These are phyloP conservation scores for Drosophila guanche DNA, from an alignment of 1,140 invertebrate genomes.

Conservation along the genomic window DNA sequence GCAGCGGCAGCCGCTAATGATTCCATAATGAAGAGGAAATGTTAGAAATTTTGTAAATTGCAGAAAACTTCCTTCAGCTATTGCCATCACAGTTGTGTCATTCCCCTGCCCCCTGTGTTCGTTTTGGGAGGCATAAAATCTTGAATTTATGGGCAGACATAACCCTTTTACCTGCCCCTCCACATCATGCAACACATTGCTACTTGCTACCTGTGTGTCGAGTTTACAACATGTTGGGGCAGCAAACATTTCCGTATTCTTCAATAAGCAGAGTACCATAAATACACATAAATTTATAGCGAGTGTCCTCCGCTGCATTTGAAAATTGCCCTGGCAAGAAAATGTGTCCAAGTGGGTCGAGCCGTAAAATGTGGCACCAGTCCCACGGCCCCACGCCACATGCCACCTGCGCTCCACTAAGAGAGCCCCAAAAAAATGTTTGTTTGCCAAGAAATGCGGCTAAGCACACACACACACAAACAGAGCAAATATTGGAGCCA, in stretches of 20 bases:
- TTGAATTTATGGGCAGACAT: conserved; percentile 36
- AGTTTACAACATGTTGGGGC: conserved; percentile 47
- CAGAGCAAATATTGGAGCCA: conserved; percentile 58
- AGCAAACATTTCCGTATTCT: conserved; percentile 39
- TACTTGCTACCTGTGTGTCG: conserved; percentile 16
- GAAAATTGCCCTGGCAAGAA: conserved; percentile 70
- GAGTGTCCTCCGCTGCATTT: conserved; percentile 67
- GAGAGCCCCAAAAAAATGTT: conserved; percentile 29
- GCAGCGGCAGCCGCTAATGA: conserved; percentile 37
- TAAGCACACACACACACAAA: conserved; percentile 29
- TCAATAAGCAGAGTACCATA: conserved; percentile 73
- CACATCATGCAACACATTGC: neutral
- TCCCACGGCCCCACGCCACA: neutral
- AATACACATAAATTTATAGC: conserved; percentile 74
- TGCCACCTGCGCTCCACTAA: conserved; percentile 56
- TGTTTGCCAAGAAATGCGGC: conserved; percentile 71
- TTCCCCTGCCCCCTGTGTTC: neutral
- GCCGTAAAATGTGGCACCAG: conserved; percentile 54
- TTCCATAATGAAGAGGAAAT: conserved; percentile 37
- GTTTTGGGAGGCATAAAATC: conserved; percentile 39
- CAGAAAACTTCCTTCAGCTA: neutral
- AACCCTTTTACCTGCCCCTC: conserved; percentile 28
- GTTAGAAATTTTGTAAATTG: neutral
- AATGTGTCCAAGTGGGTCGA: conserved; percentile 71
- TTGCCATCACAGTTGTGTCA: neutral